Base-by-base conservation (phyloP, 1,140 invertebrate species). In the Coelopa frigida region DNA sequence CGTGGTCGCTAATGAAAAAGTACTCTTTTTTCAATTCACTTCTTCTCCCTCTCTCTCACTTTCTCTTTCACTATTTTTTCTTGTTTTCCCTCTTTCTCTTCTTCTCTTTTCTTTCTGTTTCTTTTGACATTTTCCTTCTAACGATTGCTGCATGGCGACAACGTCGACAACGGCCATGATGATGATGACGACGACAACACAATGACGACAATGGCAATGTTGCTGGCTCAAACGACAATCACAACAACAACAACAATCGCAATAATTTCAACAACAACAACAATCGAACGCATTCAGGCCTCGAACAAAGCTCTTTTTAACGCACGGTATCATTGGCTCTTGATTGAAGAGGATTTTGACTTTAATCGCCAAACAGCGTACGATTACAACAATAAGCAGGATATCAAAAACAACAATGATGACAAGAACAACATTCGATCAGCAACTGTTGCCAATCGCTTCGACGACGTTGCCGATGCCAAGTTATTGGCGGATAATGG, bases 281-380 rank as follows among this genome's bases (percentile, higher is more conserved):
- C 22, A 40, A n/a, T n/a, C n/a, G n/a, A n/a, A n/a, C n/a, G n/a
- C n/a, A n/a, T n/a, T n/a, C 12, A 51, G 63, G 64, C 59, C 57
- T 68, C 64, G 49, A 50, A 53, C 48, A 67, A 64, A 59, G 58
- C 58, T 53, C 50, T 67, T 47, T 68, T 62, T 51, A 68, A 58
- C 52, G 58, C 66, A 50, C 57, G 61, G 55, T 64, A 62, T 64
- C 64, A 68, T 54, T 68, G 64, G 64, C 53, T 68, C 57, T 57
- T 68, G 63, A 62, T 68, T 53, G 63, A 68, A 61, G 64, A 68
- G 59, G 64, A 62, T 52, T 49, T 49, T 39, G 50, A 57, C 56
- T 54, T 66, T 47, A 50, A 48, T 49, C 35, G 44, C 24, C 37
- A 49, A 46, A 29, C 42, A 33, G 51, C 43, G 41, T 18, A 48